These are phyloP conservation scores for Adrianichthys oophorus DNA, from an alignment of 2,797 vertebrate species.

Conservation along the genomic window DNA sequence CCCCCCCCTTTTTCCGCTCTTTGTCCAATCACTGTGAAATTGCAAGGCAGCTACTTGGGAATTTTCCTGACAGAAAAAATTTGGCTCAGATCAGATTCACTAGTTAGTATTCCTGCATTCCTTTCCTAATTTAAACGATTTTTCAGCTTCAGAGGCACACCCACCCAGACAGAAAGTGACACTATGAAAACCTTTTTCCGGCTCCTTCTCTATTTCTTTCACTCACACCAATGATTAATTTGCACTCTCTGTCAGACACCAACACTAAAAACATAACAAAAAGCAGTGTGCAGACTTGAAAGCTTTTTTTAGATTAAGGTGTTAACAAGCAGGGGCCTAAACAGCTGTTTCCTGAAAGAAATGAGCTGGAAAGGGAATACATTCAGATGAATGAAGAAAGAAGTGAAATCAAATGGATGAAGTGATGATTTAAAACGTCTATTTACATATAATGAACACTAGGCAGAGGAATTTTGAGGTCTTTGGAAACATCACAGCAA, in stretches of 20 bases:
- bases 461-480: slow-evolving; percentile 22
- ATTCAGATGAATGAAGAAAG: slow-evolving; percentile 20
- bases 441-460: not conserved
- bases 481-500: slow-evolving; percentile 23
- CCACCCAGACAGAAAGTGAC: slow-evolving; percentile 45
- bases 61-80: slow-evolving; percentile 66
- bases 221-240: slow-evolving; percentile 3
- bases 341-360: slow-evolving; percentile 22
- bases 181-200: slow-evolving; percentile 25
- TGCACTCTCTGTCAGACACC: slow-evolving; percentile 3
- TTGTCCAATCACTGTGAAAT: slow-evolving; percentile 75
- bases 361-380: slow-evolving; percentile 12
- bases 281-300: slow-evolving; percentile 29
- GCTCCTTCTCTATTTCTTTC: slow-evolving; percentile 24
- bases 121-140: slow-evolving; percentile 67
- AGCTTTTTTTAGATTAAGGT: slow-evolving; percentile 3
- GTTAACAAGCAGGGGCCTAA: slow-evolving; percentile 26
- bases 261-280: slow-evolving; percentile 22
- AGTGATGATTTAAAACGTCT: slow-evolving; percentile 14
- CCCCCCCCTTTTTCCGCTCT: slow-evolving; percentile 34
- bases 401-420: slow-evolving; percentile 15
- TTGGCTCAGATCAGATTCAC: slow-evolving; percentile 66
- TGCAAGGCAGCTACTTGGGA: slow-evolving; percentile 61
- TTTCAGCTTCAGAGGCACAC: slow-evolving; percentile 57
- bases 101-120: slow-evolving; percentile 56